Percentiles rank a stretch among this genome's conserved stretches.
phyloP scores from a whole-genome alignment of 2,113 vertebrate species.

The Laticauda laticaudata region DNA sequence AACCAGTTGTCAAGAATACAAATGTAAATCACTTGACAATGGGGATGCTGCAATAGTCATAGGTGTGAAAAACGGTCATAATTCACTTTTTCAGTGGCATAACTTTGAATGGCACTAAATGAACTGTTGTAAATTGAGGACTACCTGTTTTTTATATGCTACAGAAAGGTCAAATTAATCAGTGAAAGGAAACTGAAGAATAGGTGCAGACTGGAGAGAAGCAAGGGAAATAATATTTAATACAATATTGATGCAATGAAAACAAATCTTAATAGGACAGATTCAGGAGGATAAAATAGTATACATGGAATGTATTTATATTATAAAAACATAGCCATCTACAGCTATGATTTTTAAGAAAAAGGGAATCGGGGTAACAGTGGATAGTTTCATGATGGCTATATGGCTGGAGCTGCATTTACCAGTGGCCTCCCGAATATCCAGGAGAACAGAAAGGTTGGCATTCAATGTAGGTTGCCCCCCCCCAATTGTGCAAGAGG shows the following conservation, averaged over 20 bases:
- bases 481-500: background rate
- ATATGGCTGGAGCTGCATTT: background rate
- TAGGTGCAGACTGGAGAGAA: background rate
- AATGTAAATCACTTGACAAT: too few relatives aligned
- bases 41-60: too few relatives aligned
- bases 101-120: background rate
- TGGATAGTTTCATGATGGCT: background rate
- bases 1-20: too few relatives aligned
- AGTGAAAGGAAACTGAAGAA: background rate
- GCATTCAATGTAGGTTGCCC: background rate
- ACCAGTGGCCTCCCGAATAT: background rate
- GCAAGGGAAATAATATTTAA: background rate
- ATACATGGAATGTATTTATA: background rate
- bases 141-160: background rate
- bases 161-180: background rate
- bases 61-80: too few relatives aligned
- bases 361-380: background rate
- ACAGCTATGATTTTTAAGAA: background rate
- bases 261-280: background rate
- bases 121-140: background rate
- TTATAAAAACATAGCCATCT: background rate
- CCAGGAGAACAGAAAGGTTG: background rate
- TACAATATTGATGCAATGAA: background rate
- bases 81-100: background rate
- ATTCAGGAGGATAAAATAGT: background rate